Conservation (phyloP, 2,113 vertebrate genomes). For the Saccopteryx leptura region DNA sequence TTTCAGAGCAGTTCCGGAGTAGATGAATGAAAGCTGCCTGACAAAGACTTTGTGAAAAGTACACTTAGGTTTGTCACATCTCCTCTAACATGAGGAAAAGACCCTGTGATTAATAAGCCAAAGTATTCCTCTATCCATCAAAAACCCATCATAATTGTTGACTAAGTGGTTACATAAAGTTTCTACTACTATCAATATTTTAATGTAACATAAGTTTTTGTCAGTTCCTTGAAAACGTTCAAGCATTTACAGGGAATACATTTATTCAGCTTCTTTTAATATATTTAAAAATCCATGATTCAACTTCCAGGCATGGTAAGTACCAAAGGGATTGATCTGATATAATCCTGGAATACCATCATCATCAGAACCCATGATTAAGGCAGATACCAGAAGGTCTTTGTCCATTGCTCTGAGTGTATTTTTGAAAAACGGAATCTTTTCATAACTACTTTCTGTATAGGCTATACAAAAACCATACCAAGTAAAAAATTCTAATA, state of each 20-base stretch:
- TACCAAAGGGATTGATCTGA: slow-evolving; percentile 92
- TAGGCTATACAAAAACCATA: background rate
- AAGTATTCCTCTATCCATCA: background rate
- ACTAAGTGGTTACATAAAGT: background rate
- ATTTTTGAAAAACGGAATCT: slow-evolving; percentile 72
- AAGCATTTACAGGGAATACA: background rate
- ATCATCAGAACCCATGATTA: slow-evolving; percentile 93
- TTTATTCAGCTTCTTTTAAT: slow-evolving; percentile 35
- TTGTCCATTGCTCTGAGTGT: slow-evolving; percentile 91
- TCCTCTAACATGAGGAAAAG: slow-evolving; percentile 34
- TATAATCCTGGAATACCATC: slow-evolving; percentile 91
- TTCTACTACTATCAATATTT: background rate
- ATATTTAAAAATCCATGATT: slow-evolving; percentile 51
- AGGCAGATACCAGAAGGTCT: slow-evolving; percentile 92
- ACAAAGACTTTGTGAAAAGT: background rate
- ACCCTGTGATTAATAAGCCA: background rate
- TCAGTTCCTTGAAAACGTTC: background rate
- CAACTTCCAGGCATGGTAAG: slow-evolving; percentile 94
- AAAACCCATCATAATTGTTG: slow-evolving; percentile 11
- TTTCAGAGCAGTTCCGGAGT: background rate
- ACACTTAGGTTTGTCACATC: background rate
- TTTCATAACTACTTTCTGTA: background rate
- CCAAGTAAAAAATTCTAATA: slow-evolving; percentile 28
- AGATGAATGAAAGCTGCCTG: background rate
- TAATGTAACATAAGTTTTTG: background rate